Evolutionary conservation across 2,888 invertebrate genomes (phyloP), one percentile per base, ranked within the genome.

Genomic region (Luffia ferchaultella): DNA sequence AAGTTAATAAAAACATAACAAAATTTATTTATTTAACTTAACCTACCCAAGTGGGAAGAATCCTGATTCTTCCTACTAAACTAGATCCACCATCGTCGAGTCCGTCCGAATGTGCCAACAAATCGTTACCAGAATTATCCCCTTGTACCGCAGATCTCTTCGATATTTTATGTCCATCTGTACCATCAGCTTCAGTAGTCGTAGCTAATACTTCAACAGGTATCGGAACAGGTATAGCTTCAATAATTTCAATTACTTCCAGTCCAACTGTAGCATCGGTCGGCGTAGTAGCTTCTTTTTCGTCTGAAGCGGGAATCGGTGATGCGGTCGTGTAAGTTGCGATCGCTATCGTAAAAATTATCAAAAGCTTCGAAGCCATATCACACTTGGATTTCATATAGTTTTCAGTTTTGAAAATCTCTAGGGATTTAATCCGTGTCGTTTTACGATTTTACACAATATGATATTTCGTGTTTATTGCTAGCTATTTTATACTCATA

Each of bases 1-100:
- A 30, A 30, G 30, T 30, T 12, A 12, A 7, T 30, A 7, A 12
- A 30, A 30, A 30, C 12, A 7, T 30, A 30, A 30, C 30, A 3
- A 30, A 12, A n/a, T n/a, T 30, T 30, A 30, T 30, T 12, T 30
- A 12, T 30, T 30, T 30, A 12, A 30, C 30, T 70, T 70, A 76
- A 48, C 82, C 83, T 42, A 70, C 63, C 76, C 76, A 83, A 5
- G 79, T 67, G 1, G 83, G 83, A 9, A 83, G 63, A 52, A 78
- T 74, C 60, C 76, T 82, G 44, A 83, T 82, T 60, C 76, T 76
- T 52, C 76, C 76, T 43, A 64, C 76, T 1, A 80, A 52, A 52
- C 70, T 67, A 1, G 68, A 69, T 42, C 67, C 68, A 42, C 76
- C 76, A 45, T 67, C 68, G 16, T 68, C 60, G 1, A 68, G 59